Evolutionary conservation across 2,797 vertebrate species (phyloP).

Genomic region (Clarias platycephalus): DNA sequence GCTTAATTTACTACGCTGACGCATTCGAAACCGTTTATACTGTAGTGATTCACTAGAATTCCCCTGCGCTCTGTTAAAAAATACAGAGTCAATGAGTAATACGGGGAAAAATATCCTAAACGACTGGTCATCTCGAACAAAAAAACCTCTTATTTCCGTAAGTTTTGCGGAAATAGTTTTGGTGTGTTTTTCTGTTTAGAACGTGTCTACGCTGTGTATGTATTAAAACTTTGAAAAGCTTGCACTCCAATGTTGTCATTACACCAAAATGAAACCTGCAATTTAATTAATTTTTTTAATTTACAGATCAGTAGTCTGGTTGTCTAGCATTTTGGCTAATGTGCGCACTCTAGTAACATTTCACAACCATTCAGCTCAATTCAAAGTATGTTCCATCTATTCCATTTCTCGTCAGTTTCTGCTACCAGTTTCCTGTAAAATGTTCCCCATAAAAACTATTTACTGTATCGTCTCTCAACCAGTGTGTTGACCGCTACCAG

Average conservation of each 20-base stretch:
- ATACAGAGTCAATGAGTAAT: not conserved
- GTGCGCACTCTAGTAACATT: not conserved
- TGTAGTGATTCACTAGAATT: conserved; percentile 8
- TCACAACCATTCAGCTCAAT: not conserved
- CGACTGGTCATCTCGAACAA: not conserved
- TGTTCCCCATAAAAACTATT: not conserved
- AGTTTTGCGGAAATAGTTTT: not conserved
- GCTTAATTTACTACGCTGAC: not conserved
- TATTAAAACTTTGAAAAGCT: not conserved
- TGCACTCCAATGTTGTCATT: not conserved
- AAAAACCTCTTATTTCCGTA: not conserved
- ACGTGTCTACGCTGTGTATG: not conserved
- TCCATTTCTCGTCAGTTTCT: not conserved
- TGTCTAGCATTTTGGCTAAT: not conserved
- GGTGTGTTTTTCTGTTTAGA: not conserved
- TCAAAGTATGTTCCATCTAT: not conserved
- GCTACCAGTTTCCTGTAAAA: too few species aligned
- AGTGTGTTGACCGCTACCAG: not conserved
- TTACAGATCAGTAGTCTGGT: too few species aligned
- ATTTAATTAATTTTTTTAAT: not conserved
- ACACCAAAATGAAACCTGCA: too few species aligned
- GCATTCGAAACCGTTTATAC: not conserved
- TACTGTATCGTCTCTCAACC: not conserved
- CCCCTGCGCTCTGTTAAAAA: not conserved
- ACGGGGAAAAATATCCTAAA: not conserved